Evolutionary conservation across 2,888 invertebrate species (phyloP).

Genomic region (Corythucha ciliata): DNA sequence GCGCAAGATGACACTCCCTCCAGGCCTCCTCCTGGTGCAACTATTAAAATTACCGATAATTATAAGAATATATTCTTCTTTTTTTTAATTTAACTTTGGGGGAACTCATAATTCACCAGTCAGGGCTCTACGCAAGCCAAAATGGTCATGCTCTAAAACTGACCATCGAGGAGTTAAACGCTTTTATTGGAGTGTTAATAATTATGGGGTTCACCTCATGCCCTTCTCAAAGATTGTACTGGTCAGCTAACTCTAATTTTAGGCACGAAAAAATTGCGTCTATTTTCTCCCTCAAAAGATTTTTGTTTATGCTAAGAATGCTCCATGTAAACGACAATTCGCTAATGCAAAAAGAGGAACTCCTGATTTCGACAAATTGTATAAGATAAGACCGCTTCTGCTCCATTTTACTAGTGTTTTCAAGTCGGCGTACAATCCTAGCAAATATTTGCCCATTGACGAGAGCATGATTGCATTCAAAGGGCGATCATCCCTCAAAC

Average conservation of each 20-base stretch:
- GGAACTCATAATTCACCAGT: no score
- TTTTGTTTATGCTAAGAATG: constrained; percentile 8
- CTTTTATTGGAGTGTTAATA: constrained; percentile 3
- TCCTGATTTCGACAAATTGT: constrained; percentile 31
- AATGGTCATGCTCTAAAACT: constrained; percentile 3
- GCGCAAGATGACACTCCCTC: no score
- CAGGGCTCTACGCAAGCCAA: constrained; percentile 5
- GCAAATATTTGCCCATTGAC: constrained; percentile 29
- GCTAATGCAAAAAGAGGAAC: neutral
- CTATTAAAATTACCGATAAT: no score
- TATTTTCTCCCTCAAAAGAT: constrained; percentile 5
- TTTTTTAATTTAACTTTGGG: no score
- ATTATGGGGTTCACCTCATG: constrained; percentile 1
- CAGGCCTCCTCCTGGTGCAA: no score
- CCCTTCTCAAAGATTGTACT: constrained; percentile 4
- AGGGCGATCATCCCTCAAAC: constrained; percentile 32
- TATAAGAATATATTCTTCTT: no score
- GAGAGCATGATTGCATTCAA: constrained; percentile 35
- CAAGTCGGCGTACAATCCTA: constrained; percentile 23
- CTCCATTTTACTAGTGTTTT: constrained; percentile 17
- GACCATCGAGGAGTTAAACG: constrained; percentile 3
- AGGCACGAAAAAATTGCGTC: constrained; percentile 4
- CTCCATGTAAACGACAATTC: constrained; percentile 12
- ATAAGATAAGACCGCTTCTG: constrained; percentile 31
- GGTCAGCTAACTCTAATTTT: constrained; percentile 4